Base-by-base conservation (phyloP, 2,797 vertebrate genomes). In the Peromyscus eremicus region DNA sequence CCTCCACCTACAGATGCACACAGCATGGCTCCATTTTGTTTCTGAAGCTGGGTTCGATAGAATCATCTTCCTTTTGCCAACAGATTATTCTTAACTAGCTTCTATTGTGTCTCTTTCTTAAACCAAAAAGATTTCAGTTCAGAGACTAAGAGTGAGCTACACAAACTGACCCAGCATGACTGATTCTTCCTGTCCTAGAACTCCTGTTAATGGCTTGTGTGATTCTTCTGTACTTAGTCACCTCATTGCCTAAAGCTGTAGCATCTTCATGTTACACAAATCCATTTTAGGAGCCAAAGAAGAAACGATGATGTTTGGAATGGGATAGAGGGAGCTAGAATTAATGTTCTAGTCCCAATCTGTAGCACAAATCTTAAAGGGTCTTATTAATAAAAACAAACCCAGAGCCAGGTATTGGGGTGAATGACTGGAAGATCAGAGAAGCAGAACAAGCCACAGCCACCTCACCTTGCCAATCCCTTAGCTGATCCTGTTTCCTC, bases 221-320 rank as follows among this genome's bases (percentile, higher is more conserved):
- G 14, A 77, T 32, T 60, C 86, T 49, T 37, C 25, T 49, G 49
- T 49, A n/a, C n/a, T 79, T 80, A 12, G 40, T 73, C 68, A 55
- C 68, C 25, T 52, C 27, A 7, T 43, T 89, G 62, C 55, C 80
- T 43, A 94, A 57, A 84, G 57, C 57, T 68, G 5, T 83, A 62
- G 25, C 6, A 29, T 8, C 2, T 23, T 37, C 76, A 49, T 75
- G 79, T 89, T 62, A 82, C 25, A 89, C 14, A 71, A 49, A 40
- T 40, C 52, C 34, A 29, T 91, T 71, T 32, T 19, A 82, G 62
- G 19, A 91, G 43, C 71, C 76, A 43, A 70, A 79, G 13, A 43
- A 88, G n/a, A 16, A 89, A 90, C 52, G 57, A 76, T 17, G 64
- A 32, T 37, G 7, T 40, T 95, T 96, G 62, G 52, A 77, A 79